Evolutionary conservation across 2,888 invertebrate genomes (phyloP).

Genomic region (Eupithecia dodoneata): DNA sequence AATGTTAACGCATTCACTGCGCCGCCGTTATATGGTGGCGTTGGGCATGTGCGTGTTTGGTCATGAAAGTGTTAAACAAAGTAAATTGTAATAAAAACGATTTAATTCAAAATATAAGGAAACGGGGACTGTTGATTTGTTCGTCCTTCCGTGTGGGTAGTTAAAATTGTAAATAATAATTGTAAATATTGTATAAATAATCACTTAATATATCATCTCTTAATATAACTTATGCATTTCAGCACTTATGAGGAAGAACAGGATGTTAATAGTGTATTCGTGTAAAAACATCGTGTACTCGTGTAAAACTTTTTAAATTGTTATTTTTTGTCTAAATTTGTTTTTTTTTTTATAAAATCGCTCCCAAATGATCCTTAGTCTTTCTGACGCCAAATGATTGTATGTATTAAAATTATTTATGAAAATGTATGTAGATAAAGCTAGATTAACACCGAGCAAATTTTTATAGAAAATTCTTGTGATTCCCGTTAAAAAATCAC

Average conservation of each 20-base stretch:
- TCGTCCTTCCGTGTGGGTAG: slow-evolving; percentile 49
- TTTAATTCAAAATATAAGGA: neutral
- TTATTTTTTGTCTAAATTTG: slow-evolving; percentile 56
- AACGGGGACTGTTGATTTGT: slow-evolving; percentile 1
- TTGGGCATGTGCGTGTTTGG: too few species aligned
- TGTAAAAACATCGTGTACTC: neutral
- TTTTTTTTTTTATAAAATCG: slow-evolving; percentile 55
- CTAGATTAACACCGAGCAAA: slow-evolving; percentile 37
- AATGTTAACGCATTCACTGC: neutral
- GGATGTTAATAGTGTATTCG: slow-evolving; percentile 1
- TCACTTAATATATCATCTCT: slow-evolving; percentile 65
- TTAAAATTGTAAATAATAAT: slow-evolving; percentile 58
- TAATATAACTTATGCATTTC: slow-evolving; percentile 48
- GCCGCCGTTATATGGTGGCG: too few species aligned
- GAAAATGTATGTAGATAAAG: slow-evolving; percentile 44
- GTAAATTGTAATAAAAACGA: neutral
- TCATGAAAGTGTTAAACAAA: neutral
- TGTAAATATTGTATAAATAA: slow-evolving; percentile 70
- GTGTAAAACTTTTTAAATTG: slow-evolving; percentile 62
- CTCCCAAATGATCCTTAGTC: slow-evolving; percentile 64
- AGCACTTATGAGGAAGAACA: slow-evolving; percentile 49
- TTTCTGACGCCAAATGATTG: slow-evolving; percentile 65
- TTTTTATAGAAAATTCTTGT: neutral
- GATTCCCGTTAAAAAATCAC: neutral
- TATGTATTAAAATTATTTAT: slow-evolving; percentile 54